Conservation (phyloP, 2,888 invertebrate species). For the Himalopsyche kuldschensis region DNA sequence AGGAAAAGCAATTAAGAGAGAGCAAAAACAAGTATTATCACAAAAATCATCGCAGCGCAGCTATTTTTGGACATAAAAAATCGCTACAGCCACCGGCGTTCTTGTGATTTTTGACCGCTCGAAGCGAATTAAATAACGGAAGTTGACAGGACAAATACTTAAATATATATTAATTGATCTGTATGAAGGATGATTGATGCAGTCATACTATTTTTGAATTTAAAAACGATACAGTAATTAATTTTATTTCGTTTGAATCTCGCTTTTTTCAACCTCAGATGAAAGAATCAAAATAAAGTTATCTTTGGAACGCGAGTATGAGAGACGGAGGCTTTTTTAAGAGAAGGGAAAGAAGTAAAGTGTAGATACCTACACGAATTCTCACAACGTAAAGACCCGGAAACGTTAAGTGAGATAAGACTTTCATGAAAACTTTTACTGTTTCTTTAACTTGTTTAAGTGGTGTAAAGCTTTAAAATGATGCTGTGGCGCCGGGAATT, state of each 20-base stretch:
- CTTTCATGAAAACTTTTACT: conserved; percentile 38
- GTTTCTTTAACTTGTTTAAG: conserved; percentile 37
- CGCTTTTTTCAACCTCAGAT: background rate
- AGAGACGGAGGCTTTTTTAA: background rate
- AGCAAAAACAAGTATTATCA: too few relatives aligned
- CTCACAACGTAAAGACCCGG: conserved; percentile 39
- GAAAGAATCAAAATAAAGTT: background rate
- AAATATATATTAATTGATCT: too few relatives aligned
- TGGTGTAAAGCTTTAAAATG: conserved; percentile 13
- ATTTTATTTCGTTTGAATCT: background rate
- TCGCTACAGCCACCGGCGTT: too few relatives aligned
- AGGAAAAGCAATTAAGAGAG: too few relatives aligned
- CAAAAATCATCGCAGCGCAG: too few relatives aligned
- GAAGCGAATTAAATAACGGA: too few relatives aligned
- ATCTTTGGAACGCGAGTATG: background rate
- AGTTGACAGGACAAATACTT: too few relatives aligned
- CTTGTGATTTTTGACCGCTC: too few relatives aligned
- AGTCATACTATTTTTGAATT: too few relatives aligned
- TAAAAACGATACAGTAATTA: too few relatives aligned
- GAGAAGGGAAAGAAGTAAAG: conserved; percentile 8
- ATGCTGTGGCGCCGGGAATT: background rate
- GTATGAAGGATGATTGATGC: too few relatives aligned
- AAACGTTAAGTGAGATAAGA: conserved; percentile 40
- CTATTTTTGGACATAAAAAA: too few relatives aligned
- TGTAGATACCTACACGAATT: conserved; percentile 35